Conservation (phyloP, 2,797 vertebrate species). For the Nyctalus aviator region DNA sequence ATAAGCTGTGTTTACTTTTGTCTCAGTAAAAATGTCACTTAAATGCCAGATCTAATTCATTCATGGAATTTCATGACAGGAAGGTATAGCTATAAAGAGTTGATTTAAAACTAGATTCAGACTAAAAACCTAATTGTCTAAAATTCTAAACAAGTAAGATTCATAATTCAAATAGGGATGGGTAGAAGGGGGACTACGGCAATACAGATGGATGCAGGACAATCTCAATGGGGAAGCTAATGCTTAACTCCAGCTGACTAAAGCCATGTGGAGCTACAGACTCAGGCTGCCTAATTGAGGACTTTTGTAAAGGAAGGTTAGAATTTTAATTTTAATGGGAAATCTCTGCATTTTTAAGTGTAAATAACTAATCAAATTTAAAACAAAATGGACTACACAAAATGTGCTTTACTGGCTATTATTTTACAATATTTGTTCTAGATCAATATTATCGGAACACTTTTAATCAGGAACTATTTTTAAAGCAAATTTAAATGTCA, state of each 20-base stretch:
- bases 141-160: background rate
- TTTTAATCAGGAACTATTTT: slow-evolving; percentile 34
- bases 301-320: background rate
- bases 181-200: background rate
- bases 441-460: background rate
- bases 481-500: slow-evolving; percentile 5
- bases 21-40: slow-evolving; percentile 51
- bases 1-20: slow-evolving; percentile 57
- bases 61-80: background rate
- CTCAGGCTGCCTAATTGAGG: background rate
- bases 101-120: background rate
- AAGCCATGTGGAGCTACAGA: background rate
- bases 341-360: background rate
- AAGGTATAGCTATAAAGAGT: background rate
- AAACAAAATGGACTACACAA: background rate
- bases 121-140: background rate
- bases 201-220: background rate
- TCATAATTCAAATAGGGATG: background rate
- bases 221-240: background rate
- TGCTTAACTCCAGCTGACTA: background rate
- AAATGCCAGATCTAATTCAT: slow-evolving; percentile 51
- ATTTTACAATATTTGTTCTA: background rate
- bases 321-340: background rate
- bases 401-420: background rate
- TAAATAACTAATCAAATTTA: slow-evolving; percentile 7